phyloP scores from a whole-genome alignment of 2,113 vertebrate genomes.

The Microcebus ravelobensis region DNA sequence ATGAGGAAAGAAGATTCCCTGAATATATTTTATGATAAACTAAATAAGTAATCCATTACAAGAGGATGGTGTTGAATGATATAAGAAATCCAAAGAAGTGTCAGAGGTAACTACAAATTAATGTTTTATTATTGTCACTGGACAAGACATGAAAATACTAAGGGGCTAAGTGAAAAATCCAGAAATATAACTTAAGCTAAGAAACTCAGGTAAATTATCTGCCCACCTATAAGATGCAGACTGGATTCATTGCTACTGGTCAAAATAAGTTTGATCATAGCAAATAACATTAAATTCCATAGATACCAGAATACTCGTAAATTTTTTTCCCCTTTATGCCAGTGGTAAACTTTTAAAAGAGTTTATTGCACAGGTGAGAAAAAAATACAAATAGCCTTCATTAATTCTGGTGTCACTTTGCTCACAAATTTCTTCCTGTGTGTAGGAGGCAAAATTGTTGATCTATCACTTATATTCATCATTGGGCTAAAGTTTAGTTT shows the following conservation, averaged over 20 bases:
- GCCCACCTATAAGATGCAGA: background rate
- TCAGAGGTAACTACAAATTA: background rate
- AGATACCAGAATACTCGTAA: background rate
- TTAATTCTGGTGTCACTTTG: background rate
- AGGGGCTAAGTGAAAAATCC: background rate
- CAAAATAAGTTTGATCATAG: background rate
- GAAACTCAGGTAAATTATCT: background rate
- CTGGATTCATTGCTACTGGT: background rate
- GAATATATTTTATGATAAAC: background rate
- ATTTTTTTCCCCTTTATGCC: too few species aligned
- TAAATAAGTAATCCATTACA: background rate
- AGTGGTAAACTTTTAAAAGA: background rate
- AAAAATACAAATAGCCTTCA: background rate
- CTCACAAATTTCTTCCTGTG: background rate
- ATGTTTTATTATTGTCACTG: background rate
- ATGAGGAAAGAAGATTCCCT: fast-evolving
- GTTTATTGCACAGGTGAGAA: background rate
- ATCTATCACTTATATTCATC: background rate
- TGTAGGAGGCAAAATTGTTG: background rate
- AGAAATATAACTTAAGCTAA: background rate
- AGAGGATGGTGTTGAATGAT: background rate
- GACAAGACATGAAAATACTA: background rate
- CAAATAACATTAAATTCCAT: background rate
- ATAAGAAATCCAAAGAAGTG: background rate
- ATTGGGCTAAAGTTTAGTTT: background rate